A percentile compares a stretch with the other conserved stretches of the same genome.
phyloP scores from a whole-genome alignment of 2,888 invertebrate genomes.

The Tolmerus cingulatus region DNA sequence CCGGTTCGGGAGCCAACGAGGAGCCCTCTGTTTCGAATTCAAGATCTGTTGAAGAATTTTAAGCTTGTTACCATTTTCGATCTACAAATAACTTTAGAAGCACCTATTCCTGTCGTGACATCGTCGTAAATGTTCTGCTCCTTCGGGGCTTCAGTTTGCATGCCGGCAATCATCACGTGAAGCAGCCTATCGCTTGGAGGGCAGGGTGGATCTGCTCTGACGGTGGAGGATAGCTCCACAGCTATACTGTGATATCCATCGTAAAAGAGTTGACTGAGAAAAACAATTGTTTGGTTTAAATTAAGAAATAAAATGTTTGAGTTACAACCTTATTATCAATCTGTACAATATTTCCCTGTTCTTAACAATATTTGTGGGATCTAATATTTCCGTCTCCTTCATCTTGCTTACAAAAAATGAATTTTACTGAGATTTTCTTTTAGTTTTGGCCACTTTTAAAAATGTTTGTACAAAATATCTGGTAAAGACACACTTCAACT shows the following conservation, averaged over 20 bases:
- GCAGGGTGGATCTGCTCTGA: constrained; percentile 92
- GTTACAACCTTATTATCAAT: constrained; percentile 83
- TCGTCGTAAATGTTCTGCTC: constrained; percentile 65
- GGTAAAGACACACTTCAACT: not conserved
- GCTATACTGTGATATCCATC: constrained; percentile 97
- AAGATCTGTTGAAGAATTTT: constrained; percentile 70
- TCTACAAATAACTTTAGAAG: not conserved
- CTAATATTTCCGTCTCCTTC: constrained; percentile 65
- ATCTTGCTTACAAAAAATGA: constrained; percentile 50
- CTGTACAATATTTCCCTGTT: constrained; percentile 89
- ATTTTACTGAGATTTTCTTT: not conserved
- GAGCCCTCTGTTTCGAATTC: constrained; percentile 97
- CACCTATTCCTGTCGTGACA: constrained; percentile 58
- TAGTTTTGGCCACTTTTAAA: not conserved
- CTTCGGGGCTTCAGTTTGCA: constrained; percentile 81
- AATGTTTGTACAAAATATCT: not conserved
- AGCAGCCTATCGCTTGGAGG: constrained; percentile 94
- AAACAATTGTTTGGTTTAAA: not conserved
- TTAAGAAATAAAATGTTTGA: not conserved
- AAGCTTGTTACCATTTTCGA: not conserved
- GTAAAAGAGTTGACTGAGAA: constrained; percentile 89
- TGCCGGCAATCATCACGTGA: constrained; percentile 84
- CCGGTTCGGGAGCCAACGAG: constrained; percentile 93
- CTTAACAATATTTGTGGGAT: constrained; percentile 82
- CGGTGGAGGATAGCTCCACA: constrained; percentile 80